These are phyloP conservation scores for Dysdera silvatica DNA, from an alignment of 1,140 invertebrate genomes.

Conservation along the genomic window DNA sequence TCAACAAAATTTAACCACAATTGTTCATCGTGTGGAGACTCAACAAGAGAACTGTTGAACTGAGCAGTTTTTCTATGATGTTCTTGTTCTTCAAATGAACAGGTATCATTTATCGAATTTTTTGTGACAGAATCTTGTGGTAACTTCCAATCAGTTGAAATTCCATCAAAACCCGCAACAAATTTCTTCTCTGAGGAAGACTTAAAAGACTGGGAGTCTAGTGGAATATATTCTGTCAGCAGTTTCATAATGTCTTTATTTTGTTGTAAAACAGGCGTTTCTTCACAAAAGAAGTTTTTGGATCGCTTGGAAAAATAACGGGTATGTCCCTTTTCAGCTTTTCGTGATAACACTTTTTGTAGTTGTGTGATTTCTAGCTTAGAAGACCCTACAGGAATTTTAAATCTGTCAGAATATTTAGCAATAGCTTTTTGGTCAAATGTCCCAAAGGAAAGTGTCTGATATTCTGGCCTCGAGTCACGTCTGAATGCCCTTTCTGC, in stretches of 20 bases:
- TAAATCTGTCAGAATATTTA: conserved; percentile 9
- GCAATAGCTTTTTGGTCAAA: conserved; percentile 23
- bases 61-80: conserved; percentile 35
- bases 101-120: not conserved
- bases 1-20: conserved; percentile 48
- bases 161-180: conserved; percentile 4
- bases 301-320: conserved; percentile 18
- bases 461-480: conserved; percentile 23
- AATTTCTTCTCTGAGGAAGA: not conserved
- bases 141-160: conserved; percentile 14
- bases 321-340: not conserved
- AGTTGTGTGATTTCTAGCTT: not conserved
- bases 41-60: conserved; percentile 43
- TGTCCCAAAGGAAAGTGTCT: conserved; percentile 25
- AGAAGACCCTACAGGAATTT: conserved; percentile 5
- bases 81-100: not conserved
- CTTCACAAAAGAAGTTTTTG: not conserved
- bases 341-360: not conserved
- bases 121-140: not conserved
- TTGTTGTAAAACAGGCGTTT: too few species aligned
- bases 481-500: conserved; percentile 29
- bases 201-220: not conserved
- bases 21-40: conserved; percentile 42
- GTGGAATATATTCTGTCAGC: not conserved
- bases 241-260: not conserved